phyloP scores from a whole-genome alignment of 2,113 vertebrate genomes.

The Pachyramphus minor region DNA sequence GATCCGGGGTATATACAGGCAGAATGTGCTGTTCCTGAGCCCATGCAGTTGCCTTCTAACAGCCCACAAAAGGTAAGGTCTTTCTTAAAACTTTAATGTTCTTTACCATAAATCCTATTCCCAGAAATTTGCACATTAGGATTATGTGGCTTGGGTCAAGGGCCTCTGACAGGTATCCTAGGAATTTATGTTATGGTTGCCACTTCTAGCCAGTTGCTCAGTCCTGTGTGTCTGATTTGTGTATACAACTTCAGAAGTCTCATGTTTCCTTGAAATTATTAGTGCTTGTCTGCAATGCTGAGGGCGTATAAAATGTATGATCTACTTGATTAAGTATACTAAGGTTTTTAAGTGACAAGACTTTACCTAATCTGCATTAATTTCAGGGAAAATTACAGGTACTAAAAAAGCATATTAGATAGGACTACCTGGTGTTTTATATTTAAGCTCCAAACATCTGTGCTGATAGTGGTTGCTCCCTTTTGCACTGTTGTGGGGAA shows the following conservation, averaged over 20 bases:
- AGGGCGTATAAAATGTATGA: neutral
- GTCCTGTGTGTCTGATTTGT: neutral
- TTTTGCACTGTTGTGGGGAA: neutral
- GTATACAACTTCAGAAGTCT: neutral
- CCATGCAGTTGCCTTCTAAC: constrained; percentile 26
- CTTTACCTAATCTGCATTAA: neutral
- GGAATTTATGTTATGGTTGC: neutral
- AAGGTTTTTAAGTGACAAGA: neutral
- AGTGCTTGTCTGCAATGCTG: neutral
- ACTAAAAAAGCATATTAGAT: neutral
- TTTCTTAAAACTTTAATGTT: neutral
- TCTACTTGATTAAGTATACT: neutral
- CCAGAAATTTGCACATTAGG: rapidly evolving
- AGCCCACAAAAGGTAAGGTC: constrained; percentile 71
- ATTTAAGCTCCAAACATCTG: neutral
- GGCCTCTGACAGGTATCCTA: rapidly evolving
- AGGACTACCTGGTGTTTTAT: neutral
- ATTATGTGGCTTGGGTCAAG: neutral
- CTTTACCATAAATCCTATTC: neutral
- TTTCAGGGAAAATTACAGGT: neutral
- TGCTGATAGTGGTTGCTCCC: neutral
- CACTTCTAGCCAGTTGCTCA: neutral
- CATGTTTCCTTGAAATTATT: rapidly evolving
- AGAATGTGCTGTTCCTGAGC: constrained; percentile 68
- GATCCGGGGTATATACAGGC: constrained; percentile 52